Base-by-base conservation (phyloP, 2,888 invertebrate genomes). In the Acheta domesticus region DNA sequence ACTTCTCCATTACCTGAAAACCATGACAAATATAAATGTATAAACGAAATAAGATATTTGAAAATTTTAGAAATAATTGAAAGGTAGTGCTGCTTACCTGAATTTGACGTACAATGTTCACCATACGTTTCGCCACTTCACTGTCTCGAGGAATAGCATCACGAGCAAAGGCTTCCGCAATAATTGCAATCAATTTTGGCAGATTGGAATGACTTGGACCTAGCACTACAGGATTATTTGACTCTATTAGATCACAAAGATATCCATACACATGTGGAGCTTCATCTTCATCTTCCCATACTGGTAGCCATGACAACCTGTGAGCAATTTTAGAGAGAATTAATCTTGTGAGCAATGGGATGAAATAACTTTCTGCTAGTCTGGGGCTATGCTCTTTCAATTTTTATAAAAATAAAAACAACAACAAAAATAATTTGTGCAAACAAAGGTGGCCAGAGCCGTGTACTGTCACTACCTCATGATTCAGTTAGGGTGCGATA, bases 261-360 rank as follows among this genome's bases (percentile, higher is more conserved):
- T 98, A 96, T 80, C 94, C 94, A 87, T 98, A 99, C 82, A 99
- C 95, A 86, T 97, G 96, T 48, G 95, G 95, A 77, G 98, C 95
- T 88, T 99, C 99, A 84, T 98, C 99, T 19, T 92, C 91, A 87
- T 99, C 99, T 86, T 98, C 98, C 83, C 94, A 93, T 73, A 98
- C 96, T 12, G 99, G 99, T 85, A 99, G 89, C 98, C 99, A 99
- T 80, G 92, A 91, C 84, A 98, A 87, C 93, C 93, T 93, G 83
- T 2, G 78, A 36, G 36, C 36, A 36, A 36, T 36, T 5, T 5
- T 5, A 36, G 36, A 36, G 36, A 36, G 81, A 81, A 80, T 74
- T 74, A 74, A 74, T 11, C 74, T 0, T 11, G 5, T 36, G 36
- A 36, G 36, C 36, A 36, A 36, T 5, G 36, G 36, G 5, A 36